Base-by-base conservation (phyloP, 2,888 invertebrate genomes). In the Dimorphilus gyrociliatus region DNA sequence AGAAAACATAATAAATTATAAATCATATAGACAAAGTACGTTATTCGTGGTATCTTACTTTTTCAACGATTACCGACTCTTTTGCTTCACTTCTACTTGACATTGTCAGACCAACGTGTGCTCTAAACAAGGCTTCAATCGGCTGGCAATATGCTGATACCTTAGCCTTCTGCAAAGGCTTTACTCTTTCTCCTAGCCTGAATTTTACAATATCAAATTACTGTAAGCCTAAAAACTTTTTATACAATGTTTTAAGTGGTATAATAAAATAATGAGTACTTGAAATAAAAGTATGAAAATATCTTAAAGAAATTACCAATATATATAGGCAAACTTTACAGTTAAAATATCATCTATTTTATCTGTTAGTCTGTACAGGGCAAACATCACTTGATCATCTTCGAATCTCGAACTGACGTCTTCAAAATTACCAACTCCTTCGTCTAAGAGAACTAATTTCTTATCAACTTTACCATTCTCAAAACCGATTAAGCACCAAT, bases 291-390 rank as follows among this genome's bases (percentile, higher is more conserved):
- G 14, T 13, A 19, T 5, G 17, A 8, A 18, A 10, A 16, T 13
- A 18, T 17, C 21, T 24, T 3, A 8, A 18, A 19, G 7, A 17
- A 43, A 54, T 36, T 38, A 57, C 59, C 57, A 59, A 4, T 42
- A 44, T 23, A 59, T 50, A 34, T 46, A 57, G 27, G 55, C 56
- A 49, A 59, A 59, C 36, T 59, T 59, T 30, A 55, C 55, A 2
- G 53, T 58, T 12, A 42, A 42, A 29, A 55, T 53, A 27, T 51
- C 51, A 32, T 58, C 57, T 6, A 51, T 46, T 3, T 31, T 30
- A 40, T 57, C 57, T 2, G 47, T 47, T 8, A 50, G 47, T 30
- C 57, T 37, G 27, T 47, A 55, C 13, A 58, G 38, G 4, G 46
- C 53, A 34, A 54, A 59, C 49, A 53, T 50, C 4, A 50, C 50